Base-by-base conservation (phyloP, 2,888 invertebrate species). In the Mesorhabditis sp. region DNA sequence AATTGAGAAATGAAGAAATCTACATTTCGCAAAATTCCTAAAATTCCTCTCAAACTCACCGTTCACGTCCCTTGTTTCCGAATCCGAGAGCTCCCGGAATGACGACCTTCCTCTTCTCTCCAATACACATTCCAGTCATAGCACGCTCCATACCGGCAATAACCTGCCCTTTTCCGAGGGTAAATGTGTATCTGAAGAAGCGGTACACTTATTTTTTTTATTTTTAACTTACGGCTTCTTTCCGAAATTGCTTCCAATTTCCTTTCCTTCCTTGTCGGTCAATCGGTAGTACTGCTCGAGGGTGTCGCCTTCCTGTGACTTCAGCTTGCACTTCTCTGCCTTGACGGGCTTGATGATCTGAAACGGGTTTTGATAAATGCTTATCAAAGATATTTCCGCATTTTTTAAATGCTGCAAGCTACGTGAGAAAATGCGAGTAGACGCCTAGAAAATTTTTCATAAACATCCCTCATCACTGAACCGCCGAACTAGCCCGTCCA, bases 51-150 rank as follows among this genome's bases (percentile, higher is more conserved):
- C 15, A 10, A 42, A 42, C 65, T 41, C 63, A 67, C 68, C 68
- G 62, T 42, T 77, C 77, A 45, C 77, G 67, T 67, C 77, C 77
- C 66, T 73, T 72, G 44, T 70, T 71, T 68, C 82, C 83, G 76
- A 84, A 84, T 67, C 84, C 85, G 67, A 84, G 78, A 45, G 73
- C 74, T 64, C 77, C 75, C 15, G 84, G 84, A 69, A 84, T 84
- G 66, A 82, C 82, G 58, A 84, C 85, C 76, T 83, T 84, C 70
- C 84, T 75, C 77, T 84, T 84, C 73, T 84, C 84, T 66, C 84
- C 84, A 61, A 83, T 76, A 71, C 84, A 84, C 84, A 84, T 84
- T 65, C 83, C 84, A 61, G 80, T 82, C 80, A 80, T 80, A 6
- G 82, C 82, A 62, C 82, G 74, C 63, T 84, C 84, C 84, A 84